These are phyloP conservation scores for Coilia nasus DNA, from an alignment of 2,797 vertebrate genomes.

Conservation along the genomic window DNA sequence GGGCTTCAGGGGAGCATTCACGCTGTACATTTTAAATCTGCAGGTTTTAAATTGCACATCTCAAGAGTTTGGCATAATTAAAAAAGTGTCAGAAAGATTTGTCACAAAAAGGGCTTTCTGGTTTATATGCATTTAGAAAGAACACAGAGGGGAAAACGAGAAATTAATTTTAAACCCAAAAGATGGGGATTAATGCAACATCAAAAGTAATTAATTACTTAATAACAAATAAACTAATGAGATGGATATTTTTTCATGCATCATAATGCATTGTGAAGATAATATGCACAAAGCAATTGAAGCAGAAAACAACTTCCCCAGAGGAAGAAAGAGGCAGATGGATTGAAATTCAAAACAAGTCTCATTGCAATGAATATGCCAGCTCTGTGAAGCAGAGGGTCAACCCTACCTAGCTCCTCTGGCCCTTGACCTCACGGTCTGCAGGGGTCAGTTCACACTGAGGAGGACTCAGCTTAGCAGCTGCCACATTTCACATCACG, in stretches of 20 bases:
- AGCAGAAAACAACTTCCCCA: slow-evolving; percentile 22
- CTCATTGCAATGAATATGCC: background rate
- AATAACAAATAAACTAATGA: slow-evolving; percentile 21
- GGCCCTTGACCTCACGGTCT: slow-evolving; percentile 20
- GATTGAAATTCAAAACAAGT: slow-evolving; percentile 17
- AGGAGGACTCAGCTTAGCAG: slow-evolving; percentile 33
- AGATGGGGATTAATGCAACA: slow-evolving; percentile 31
- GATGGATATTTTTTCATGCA: slow-evolving; percentile 24
- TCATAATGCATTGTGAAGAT: background rate
- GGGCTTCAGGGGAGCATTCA: background rate
- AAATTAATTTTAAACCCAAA: slow-evolving; percentile 27
- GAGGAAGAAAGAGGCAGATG: slow-evolving; percentile 6
- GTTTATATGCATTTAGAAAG: slow-evolving; percentile 14
- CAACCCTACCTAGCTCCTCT: slow-evolving; percentile 26
- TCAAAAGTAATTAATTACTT: slow-evolving; percentile 36
- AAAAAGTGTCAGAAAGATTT: background rate
- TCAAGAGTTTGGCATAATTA: background rate
- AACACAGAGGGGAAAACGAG: background rate
- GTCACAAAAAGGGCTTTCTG: background rate
- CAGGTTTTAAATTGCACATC: background rate
- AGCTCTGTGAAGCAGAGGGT: background rate
- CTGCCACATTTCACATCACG: slow-evolving; percentile 28
- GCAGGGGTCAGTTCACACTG: slow-evolving; percentile 29
- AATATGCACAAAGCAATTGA: slow-evolving; percentile 18
- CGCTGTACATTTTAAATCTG: background rate